phyloP scores from a whole-genome alignment of 2,113 vertebrate genomes.

The Archilochus colubris region DNA sequence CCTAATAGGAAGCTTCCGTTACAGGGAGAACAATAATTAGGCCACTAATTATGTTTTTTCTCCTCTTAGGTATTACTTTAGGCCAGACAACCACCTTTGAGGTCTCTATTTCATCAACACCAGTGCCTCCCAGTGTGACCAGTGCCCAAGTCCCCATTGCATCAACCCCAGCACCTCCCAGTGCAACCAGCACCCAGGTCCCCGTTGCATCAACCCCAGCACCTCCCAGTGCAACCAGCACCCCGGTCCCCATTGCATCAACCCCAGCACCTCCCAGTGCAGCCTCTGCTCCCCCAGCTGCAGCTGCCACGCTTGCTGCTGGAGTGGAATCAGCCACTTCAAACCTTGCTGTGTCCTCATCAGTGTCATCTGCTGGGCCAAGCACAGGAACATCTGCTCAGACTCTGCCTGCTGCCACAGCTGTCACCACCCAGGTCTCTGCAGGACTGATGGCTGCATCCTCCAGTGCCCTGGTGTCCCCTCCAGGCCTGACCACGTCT shows the following conservation, averaged over 20 bases:
- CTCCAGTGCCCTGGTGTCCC: accelerated
- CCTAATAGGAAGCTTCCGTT: background rate
- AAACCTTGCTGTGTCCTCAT: accelerated
- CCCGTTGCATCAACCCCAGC: background rate
- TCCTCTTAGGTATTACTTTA: constrained; percentile 40
- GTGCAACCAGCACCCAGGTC: background rate
- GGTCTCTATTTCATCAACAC: background rate
- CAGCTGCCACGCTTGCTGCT: background rate
- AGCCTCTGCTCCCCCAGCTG: background rate
- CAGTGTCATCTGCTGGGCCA: background rate
- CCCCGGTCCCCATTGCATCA: background rate
- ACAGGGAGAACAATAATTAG: background rate
- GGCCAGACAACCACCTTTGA: constrained; percentile 12
- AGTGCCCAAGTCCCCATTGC: too few species aligned
- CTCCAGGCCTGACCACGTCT: background rate
- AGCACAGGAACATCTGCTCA: background rate
- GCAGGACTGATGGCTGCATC: accelerated
- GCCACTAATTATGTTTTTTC: background rate
- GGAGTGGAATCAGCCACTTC: background rate
- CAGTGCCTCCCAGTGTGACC: background rate
- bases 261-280: background rate
- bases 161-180: background rate
- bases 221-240: background rate
- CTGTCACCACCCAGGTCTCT: accelerated
- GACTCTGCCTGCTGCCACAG: background rate